Evolutionary conservation across 1,140 invertebrate species (phyloP).

Genomic region (Anoplophora glabripennis): DNA sequence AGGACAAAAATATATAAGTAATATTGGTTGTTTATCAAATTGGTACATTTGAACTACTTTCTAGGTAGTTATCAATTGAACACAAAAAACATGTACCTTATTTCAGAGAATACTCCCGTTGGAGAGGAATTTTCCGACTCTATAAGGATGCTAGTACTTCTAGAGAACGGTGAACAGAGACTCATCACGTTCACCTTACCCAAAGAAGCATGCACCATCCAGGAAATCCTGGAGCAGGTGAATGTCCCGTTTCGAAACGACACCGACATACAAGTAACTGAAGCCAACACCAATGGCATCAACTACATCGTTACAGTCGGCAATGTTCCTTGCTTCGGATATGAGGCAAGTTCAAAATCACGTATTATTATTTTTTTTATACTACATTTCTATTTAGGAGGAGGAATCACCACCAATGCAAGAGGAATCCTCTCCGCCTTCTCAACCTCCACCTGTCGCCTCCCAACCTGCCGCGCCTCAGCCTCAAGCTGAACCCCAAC

Average conservation of each 20-base stretch:
- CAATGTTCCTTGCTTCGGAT: conserved; percentile 32
- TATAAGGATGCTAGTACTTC: conserved; percentile 72
- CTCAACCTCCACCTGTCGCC: not conserved
- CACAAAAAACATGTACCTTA: too few species aligned
- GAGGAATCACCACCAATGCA: not conserved
- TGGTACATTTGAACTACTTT: too few species aligned
- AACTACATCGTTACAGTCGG: conserved; percentile 73
- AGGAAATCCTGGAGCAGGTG: conserved; percentile 74
- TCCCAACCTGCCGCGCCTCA: conserved; percentile 10
- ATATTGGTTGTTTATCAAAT: too few species aligned
- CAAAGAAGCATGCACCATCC: conserved; percentile 73
- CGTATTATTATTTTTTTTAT: not conserved
- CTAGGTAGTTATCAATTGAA: too few species aligned
- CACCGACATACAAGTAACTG: conserved; percentile 66
- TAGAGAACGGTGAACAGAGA: conserved; percentile 70
- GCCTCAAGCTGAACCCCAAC: conserved; percentile 14
- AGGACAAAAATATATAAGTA: too few species aligned
- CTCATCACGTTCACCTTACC: conserved; percentile 76
- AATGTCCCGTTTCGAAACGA: conserved; percentile 62
- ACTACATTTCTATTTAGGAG: conserved; percentile 10
- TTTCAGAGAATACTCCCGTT: conserved; percentile 37
- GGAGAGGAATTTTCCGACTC: conserved; percentile 44
- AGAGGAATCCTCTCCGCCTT: not conserved
- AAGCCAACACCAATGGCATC: conserved; percentile 66
- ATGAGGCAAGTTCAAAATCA: conserved; percentile 17